These are phyloP conservation scores for Alcedo atthis DNA, from an alignment of 2,797 vertebrate species.

Conservation along the genomic window DNA sequence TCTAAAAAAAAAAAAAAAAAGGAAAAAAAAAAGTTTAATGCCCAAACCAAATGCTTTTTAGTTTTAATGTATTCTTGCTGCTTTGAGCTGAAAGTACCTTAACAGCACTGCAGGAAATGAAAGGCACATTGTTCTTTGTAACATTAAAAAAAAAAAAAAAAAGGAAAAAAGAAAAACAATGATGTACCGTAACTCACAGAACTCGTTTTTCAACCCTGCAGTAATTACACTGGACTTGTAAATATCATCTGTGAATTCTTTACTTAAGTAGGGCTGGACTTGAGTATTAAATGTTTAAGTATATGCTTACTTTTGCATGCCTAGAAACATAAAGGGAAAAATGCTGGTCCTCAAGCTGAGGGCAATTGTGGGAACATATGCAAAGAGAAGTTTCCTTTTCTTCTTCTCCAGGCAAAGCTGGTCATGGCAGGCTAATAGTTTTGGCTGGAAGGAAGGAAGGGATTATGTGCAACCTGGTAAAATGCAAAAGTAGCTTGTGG, in stretches of 20 bases:
- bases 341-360: not conserved
- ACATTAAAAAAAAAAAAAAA: not conserved
- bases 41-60: conserved; percentile 63
- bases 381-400: not conserved
- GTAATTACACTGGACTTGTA: conserved; percentile 71
- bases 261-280: conserved; percentile 45
- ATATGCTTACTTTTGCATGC: conserved; percentile 8
- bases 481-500: not conserved
- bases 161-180: conserved; percentile 39
- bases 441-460: not conserved
- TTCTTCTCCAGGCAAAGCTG: not conserved
- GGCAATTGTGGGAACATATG: not conserved
- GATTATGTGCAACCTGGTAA: not conserved
- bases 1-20: conserved; percentile 61
- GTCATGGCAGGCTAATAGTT: not conserved
- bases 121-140: conserved; percentile 72
- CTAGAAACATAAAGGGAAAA: not conserved
- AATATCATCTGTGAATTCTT: conserved; percentile 66
- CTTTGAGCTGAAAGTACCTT: conserved; percentile 66
- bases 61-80: conserved; percentile 52
- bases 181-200: conserved; percentile 48
- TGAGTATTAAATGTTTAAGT: not conserved
- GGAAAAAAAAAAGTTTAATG: conserved; percentile 54
- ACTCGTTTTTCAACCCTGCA: conserved; percentile 54
- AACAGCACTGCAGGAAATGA: conserved; percentile 47